Evolutionary conservation across 2,888 invertebrate species (phyloP), one percentile per base, ranked within the genome.

Genomic region (Eilema griseolum): DNA sequence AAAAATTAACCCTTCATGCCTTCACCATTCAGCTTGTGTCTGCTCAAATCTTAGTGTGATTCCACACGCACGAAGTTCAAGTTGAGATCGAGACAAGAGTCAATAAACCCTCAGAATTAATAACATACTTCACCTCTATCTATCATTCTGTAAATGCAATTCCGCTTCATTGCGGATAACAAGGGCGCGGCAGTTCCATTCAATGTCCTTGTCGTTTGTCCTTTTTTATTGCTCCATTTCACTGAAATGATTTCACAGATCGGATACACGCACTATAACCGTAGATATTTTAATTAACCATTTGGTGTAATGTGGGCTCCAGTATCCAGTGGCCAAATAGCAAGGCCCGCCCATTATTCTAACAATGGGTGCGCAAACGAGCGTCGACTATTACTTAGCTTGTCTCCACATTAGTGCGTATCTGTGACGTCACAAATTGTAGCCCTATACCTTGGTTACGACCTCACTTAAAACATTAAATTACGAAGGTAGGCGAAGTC

Each of bases 211-310:
- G 69, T 74, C 76, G 69, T 81, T 78, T 72, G 61, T 72, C 74
- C 75, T 71, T 72, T 76, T 72, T 63, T 76, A 83, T 77, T 68
- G 73, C 80, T 75, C 83, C 83, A 83, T 82, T 82, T 66, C 73
- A 76, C 67, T 66, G 65, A 74, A 82, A 83, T 75, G 67, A 83
- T 83, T 80, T 83, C 84, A 74, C 82, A 79, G 79, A 78, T 79
- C 81, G 77, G 79, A 77, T 80, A 80, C 83, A 77, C 71, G 72
- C 74, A 77, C 80, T 81, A 79, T 76, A 75, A 74, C 67, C 67
- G 74, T 80, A 77, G 76, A 83, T 82, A 83, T 83, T 85, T 85
- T 85, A 85, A 85, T 85, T 85, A 83, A 84, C 83, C 75, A 80
- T 83, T 83, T 71, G 72, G 75, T 79, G 81, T 82, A 84, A 80